phyloP scores from a whole-genome alignment of 2,113 vertebrate genomes.

The Pedionomus torquatus region DNA sequence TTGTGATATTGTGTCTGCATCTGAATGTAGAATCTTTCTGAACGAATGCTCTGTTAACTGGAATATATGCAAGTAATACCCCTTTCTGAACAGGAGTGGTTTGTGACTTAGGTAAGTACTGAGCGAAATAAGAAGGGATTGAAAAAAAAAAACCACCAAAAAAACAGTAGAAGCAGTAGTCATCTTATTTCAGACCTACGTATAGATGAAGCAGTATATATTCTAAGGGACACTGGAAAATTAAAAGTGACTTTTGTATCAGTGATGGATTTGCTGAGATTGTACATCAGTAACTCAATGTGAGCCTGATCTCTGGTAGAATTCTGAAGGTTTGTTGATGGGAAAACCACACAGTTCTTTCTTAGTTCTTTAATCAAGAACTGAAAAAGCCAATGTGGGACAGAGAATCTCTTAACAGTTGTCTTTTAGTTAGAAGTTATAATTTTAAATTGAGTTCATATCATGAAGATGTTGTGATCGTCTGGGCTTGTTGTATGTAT shows the following conservation, averaged over 20 bases:
- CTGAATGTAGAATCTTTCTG: background rate
- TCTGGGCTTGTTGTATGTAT: background rate
- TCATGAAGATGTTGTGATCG: constrained; percentile 12
- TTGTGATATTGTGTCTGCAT: background rate
- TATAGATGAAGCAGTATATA: background rate
- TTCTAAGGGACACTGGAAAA: background rate
- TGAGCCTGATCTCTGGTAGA: background rate
- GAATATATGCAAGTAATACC: background rate
- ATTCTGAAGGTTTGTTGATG: background rate
- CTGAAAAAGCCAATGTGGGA: background rate
- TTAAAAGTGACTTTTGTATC: constrained; percentile 24
- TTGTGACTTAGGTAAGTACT: background rate
- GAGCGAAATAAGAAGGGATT: background rate
- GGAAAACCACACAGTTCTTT: background rate
- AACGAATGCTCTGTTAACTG: background rate
- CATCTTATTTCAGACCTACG: background rate
- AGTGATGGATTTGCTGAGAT: constrained; percentile 7
- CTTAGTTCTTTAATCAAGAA: background rate
- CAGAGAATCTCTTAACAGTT: background rate
- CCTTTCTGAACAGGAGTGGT: background rate
- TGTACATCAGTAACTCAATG: background rate
- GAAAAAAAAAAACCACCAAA: too few species aligned
- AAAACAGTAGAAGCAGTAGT: background rate
- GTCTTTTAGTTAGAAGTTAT: background rate
- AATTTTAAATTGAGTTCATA: constrained; percentile 5